Conservation (phyloP, 1,140 invertebrate genomes). For the Fopius arisanus region DNA sequence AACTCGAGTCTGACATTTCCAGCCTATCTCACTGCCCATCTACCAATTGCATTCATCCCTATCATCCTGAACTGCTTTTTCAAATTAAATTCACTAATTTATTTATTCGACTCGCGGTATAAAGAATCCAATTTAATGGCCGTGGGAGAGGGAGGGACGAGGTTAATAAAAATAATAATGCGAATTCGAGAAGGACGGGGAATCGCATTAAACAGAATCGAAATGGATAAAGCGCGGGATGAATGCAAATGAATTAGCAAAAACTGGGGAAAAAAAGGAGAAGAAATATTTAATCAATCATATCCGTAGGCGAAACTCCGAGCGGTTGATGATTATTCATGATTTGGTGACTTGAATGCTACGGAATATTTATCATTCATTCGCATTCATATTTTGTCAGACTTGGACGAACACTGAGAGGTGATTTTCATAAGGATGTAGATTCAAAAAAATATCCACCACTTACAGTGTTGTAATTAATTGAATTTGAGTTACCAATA, state of each 20-base stretch:
- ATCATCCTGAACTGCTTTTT: not conserved
- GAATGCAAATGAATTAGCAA: constrained; percentile 65
- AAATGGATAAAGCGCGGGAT: constrained; percentile 18
- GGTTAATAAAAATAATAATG: not conserved
- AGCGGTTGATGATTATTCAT: constrained; percentile 63
- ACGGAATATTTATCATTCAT: constrained; percentile 65
- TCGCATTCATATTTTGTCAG: not conserved
- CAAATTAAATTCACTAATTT: not conserved
- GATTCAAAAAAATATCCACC: no score
- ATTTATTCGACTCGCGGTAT: not conserved
- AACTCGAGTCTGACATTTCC: constrained; percentile 12
- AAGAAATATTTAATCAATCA: constrained; percentile 61
- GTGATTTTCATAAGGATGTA: no score
- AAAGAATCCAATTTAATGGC: not conserved
- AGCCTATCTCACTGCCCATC: not conserved
- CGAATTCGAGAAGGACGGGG: not conserved
- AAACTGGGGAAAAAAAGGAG: constrained; percentile 40
- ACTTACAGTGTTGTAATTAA: no score
- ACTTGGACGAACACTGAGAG: not conserved
- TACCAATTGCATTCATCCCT: constrained; percentile 8
- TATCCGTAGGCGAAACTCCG: constrained; percentile 56
- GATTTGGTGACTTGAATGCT: constrained; percentile 57
- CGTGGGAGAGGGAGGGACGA: not conserved
- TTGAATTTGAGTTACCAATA: no score
- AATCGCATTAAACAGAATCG: constrained; percentile 19